Conservation (phyloP, 2,888 invertebrate species). For the Drosophila seclusa region DNA sequence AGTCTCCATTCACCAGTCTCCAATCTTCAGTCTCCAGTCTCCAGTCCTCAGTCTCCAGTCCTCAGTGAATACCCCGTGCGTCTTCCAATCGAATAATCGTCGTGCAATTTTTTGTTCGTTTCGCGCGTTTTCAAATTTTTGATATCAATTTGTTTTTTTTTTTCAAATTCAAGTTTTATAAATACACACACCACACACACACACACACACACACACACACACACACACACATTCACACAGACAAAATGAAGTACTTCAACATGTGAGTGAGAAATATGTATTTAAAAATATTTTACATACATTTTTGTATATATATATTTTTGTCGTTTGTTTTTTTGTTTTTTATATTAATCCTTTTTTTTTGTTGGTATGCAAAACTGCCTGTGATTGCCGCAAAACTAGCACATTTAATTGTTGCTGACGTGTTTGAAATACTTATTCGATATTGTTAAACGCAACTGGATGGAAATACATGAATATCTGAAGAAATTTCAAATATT, state of each 20-base stretch:
- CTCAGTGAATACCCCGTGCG: conserved; percentile 29
- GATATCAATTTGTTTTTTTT: conserved; percentile 43
- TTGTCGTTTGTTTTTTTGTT: conserved; percentile 4
- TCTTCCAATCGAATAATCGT: conserved; percentile 29
- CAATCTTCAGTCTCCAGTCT: conserved; percentile 32
- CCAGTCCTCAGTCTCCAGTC: conserved; percentile 36
- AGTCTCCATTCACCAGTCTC: conserved; percentile 31
- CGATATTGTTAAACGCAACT: neutral
- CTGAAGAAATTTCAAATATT: neutral
- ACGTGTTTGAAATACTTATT: conserved; percentile 38
- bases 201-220: conserved; percentile 13
- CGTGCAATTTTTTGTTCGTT: conserved; percentile 42
- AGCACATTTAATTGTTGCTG: conserved; percentile 29
- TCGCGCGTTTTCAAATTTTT: conserved; percentile 54
- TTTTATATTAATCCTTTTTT: neutral
- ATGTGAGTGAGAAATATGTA: conserved; percentile 74
- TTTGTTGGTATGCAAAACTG: conserved; percentile 26
- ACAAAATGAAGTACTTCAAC: conserved; percentile 82
- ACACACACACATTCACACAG: conserved; percentile 32
- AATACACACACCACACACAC: conserved; percentile 5
- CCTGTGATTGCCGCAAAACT: conserved; percentile 22
- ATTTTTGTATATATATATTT: conserved; percentile 7
- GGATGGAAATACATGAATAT: neutral
- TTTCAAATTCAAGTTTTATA: conserved; percentile 39
- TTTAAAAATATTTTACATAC: conserved; percentile 16